phyloP scores from a whole-genome alignment of 2,888 invertebrate genomes.

The Eilema caniola region DNA sequence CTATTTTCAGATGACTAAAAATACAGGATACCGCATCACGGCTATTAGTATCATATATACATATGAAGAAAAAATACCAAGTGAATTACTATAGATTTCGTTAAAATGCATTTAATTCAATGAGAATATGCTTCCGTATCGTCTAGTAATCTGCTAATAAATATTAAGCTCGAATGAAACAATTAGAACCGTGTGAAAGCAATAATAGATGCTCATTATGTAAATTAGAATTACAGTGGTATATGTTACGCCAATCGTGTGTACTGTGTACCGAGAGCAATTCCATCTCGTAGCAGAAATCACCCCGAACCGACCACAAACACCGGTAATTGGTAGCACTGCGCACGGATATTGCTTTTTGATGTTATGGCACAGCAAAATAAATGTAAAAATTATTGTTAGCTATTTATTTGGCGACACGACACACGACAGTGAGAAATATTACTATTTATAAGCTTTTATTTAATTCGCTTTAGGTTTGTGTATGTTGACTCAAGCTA shows the following conservation, averaged over 20 bases:
- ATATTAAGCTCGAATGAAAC: background rate
- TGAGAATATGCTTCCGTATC: background rate
- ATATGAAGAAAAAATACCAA: too few species aligned
- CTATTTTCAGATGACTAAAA: too few species aligned
- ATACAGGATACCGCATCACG: too few species aligned
- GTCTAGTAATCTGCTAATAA: background rate
- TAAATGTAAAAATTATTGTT: slow-evolving; percentile 33
- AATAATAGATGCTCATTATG: slow-evolving; percentile 27
- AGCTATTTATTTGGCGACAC: background rate
- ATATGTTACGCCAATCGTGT: slow-evolving; percentile 27
- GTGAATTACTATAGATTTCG: too few species aligned
- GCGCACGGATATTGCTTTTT: slow-evolving; percentile 67
- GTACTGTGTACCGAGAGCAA: slow-evolving; percentile 44
- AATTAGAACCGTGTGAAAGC: background rate
- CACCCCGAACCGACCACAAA: slow-evolving; percentile 65
- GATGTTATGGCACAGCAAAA: slow-evolving; percentile 60
- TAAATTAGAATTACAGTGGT: slow-evolving; percentile 42
- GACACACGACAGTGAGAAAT: background rate
- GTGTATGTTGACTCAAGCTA: too few species aligned
- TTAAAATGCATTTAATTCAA: too few species aligned
- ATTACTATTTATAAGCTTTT: background rate
- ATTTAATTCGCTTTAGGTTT: too few species aligned
- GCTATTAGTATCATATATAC: too few species aligned
- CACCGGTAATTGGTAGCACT: slow-evolving; percentile 67
- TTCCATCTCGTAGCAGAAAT: slow-evolving; percentile 62